Percentiles rank a stretch among this genome's conserved stretches.
Conservation (phyloP, 1,140 invertebrate species). For the Panagrolaimus sp. region DNA sequence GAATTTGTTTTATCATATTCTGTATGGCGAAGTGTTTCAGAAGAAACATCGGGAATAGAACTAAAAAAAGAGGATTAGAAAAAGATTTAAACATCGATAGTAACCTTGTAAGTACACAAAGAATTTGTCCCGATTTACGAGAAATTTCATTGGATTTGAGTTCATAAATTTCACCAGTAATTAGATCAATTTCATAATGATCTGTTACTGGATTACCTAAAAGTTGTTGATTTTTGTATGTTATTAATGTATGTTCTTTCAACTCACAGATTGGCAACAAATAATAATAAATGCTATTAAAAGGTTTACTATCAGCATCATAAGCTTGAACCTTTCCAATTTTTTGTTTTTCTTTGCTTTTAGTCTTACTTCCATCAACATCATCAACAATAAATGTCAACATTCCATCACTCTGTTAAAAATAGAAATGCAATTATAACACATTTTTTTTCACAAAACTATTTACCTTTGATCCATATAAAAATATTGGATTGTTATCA, state of each 20-base stretch:
- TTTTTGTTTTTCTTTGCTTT: not conserved
- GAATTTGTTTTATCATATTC: constrained; percentile 12
- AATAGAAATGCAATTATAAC: not conserved
- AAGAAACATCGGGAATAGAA: not conserved
- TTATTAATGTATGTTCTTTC: too few species aligned
- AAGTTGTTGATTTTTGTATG: constrained; percentile 19
- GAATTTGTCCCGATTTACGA: not conserved
- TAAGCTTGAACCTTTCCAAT: constrained; percentile 28
- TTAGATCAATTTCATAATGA: constrained; percentile 16
- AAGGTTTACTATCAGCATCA: constrained; percentile 32
- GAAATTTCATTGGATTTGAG: constrained; percentile 15
- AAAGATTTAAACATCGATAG: not conserved
- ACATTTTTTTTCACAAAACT: not conserved
- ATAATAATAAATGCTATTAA: constrained; percentile 31
- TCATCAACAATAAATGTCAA: constrained; percentile 10
- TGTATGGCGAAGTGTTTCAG: not conserved
- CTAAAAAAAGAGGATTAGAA: not conserved
- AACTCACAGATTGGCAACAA: constrained; percentile 27
- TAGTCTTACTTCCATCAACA: not conserved
- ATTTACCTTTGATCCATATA: not conserved
- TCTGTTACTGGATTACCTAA: constrained; percentile 5
- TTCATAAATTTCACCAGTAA: constrained; percentile 17
- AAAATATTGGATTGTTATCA: constrained; percentile 31
- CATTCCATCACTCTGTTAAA: not conserved
- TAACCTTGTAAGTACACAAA: constrained; percentile 16